Conservation (phyloP, 2,797 vertebrate species). For the Ibycter americanus region DNA sequence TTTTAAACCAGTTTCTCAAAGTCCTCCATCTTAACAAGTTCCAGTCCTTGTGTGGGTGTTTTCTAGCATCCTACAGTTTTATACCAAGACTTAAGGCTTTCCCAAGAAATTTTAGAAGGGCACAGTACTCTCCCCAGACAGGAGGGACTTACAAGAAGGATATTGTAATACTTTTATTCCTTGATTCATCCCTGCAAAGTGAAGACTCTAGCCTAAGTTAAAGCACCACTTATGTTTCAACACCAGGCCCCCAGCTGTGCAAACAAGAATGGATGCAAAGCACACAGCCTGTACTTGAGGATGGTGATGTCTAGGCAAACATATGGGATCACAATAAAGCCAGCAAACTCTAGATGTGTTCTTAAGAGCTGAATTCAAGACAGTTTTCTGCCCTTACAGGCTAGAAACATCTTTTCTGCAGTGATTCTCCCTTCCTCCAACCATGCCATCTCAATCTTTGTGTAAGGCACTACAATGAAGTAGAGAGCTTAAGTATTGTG, state of each 20-base stretch:
- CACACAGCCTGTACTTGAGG: background rate
- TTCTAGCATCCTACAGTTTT: background rate
- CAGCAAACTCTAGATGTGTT: background rate
- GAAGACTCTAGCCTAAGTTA: conserved; percentile 15
- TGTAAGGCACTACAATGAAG: background rate
- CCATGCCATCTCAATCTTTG: background rate
- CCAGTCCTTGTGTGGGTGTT: background rate
- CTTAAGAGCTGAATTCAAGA: background rate
- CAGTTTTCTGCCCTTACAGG: background rate
- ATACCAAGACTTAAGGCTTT: background rate
- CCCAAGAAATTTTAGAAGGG: background rate
- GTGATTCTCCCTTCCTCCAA: background rate
- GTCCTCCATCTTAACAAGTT: background rate
- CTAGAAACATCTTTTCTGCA: background rate
- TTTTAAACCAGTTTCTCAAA: background rate
- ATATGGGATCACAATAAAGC: background rate
- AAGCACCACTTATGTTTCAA: background rate
- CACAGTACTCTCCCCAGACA: background rate
- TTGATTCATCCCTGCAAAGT: background rate
- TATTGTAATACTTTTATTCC: background rate
- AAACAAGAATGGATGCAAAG: conserved; percentile 50
- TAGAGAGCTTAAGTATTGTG: background rate
- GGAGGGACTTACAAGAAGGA: background rate
- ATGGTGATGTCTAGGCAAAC: background rate
- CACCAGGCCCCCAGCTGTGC: conserved; percentile 31